These are phyloP conservation scores for Drosophila auraria DNA, from an alignment of 1,140 invertebrate genomes.

Conservation along the genomic window DNA sequence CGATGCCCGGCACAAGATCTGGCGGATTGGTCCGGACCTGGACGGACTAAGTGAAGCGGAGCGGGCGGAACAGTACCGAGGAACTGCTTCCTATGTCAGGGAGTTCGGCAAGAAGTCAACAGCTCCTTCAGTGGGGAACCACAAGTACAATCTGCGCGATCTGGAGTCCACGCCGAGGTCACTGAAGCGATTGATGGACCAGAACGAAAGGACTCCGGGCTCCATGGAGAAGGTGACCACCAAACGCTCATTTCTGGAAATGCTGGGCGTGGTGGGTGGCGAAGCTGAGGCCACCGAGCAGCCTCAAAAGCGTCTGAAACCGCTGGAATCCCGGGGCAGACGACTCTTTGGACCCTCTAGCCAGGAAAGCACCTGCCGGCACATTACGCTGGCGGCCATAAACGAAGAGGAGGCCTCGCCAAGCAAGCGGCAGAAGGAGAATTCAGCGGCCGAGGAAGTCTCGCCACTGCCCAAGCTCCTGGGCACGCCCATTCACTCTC, in stretches of 20 bases:
- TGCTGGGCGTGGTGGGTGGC: constrained; percentile 51
- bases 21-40: constrained; percentile 87
- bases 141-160: constrained; percentile 84
- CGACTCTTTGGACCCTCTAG: constrained; percentile 66
- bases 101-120: constrained; percentile 49
- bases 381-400: constrained; percentile 53
- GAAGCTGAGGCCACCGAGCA: constrained; percentile 40
- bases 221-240: constrained; percentile 67
- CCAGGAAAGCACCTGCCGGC: constrained; percentile 24
- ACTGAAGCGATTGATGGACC: constrained; percentile 84
- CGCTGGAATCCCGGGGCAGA: constrained; percentile 80
- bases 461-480: constrained; percentile 43
- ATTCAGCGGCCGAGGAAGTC: constrained; percentile 47
- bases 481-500: constrained; percentile 53
- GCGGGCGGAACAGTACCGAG: constrained; percentile 85
- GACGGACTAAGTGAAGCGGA: constrained; percentile 86
- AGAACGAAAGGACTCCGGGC: constrained; percentile 79
- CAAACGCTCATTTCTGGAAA: constrained; percentile 79
- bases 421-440: constrained; percentile 64
- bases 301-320: constrained; percentile 80
- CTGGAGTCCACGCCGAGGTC: constrained; percentile 86
- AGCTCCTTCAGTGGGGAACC: constrained; percentile 43
- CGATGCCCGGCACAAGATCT: constrained; percentile 91
- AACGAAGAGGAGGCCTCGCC: constrained; percentile 51
- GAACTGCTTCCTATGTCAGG: constrained; percentile 86